phyloP scores from a whole-genome alignment of 2,113 vertebrate genomes.

The Hystrix brachyura region DNA sequence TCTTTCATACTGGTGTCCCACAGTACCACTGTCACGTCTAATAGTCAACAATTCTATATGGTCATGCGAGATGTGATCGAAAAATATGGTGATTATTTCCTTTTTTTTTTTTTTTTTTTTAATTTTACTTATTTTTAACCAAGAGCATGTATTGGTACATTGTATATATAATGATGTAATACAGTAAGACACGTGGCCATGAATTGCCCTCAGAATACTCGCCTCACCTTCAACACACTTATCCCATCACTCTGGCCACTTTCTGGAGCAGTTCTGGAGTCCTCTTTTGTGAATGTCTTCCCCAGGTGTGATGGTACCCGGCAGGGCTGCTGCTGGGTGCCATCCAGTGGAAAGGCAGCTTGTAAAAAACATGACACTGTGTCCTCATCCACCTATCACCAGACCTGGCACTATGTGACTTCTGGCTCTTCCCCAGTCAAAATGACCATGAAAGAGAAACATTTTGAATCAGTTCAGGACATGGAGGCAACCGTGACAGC shows the following conservation, averaged over 20 bases:
- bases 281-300: neutral
- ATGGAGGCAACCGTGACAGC: neutral
- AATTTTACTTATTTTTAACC: no score
- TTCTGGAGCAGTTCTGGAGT: neutral
- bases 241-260: neutral
- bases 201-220: neutral
- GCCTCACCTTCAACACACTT: neutral
- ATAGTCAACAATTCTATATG: neutral
- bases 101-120: neutral
- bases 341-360: neutral
- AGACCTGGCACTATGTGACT: neutral
- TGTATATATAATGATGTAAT: no score
- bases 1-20: neutral
- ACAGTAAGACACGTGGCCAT: neutral
- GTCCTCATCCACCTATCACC: neutral
- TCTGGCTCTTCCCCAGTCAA: neutral
- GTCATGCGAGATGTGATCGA: neutral
- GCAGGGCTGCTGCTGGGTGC: neutral
- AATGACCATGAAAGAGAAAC: neutral
- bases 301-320: no score
- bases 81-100: neutral
- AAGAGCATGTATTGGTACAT: no score
- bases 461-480: neutral
- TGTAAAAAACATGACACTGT: neutral
- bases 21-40: neutral